Conservation (phyloP, 2,888 invertebrate species). For the Tetrapedia diversipes region DNA sequence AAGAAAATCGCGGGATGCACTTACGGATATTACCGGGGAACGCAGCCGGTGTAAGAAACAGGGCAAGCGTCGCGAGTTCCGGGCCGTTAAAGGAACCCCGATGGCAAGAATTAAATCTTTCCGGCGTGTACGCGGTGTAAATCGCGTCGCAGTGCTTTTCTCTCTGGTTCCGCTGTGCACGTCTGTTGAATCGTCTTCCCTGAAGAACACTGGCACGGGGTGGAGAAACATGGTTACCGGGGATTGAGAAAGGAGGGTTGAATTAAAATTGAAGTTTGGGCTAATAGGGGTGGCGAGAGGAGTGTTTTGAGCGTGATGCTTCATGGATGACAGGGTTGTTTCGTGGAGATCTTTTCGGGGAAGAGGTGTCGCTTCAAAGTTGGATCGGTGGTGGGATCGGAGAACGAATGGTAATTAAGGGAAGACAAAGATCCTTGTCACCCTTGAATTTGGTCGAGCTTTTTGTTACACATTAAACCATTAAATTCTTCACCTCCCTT, state of each 20-base stretch:
- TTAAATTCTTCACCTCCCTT: too few relatives aligned
- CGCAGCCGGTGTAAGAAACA: conserved; percentile 41
- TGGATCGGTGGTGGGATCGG: conserved; percentile 7
- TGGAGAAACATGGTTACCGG: conserved; percentile 1
- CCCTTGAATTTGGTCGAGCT: neutral
- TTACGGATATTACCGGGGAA: conserved; percentile 71
- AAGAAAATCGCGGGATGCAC: conserved; percentile 73
- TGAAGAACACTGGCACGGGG: neutral
- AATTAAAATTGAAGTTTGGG: conserved; percentile 22
- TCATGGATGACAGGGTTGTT: conserved; percentile 24
- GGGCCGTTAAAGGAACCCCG: conserved; percentile 6
- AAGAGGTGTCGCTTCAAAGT: conserved; percentile 11
- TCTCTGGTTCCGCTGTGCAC: neutral
- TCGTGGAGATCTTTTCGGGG: conserved; percentile 8
- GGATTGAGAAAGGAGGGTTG: neutral
- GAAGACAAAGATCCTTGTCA: conserved; percentile 49
- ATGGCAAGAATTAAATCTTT: conserved; percentile 57
- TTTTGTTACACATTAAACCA: too few relatives aligned
- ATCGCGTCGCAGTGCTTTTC: conserved; percentile 12
- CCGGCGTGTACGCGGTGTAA: conserved; percentile 1
- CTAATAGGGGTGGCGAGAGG: neutral
- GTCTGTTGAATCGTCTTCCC: neutral
- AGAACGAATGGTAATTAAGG: conserved; percentile 49
- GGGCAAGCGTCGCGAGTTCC: conserved; percentile 1
- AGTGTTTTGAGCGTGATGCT: too few relatives aligned